Conservation (phyloP, 2,888 invertebrate species). For the Euphydryas editha region DNA sequence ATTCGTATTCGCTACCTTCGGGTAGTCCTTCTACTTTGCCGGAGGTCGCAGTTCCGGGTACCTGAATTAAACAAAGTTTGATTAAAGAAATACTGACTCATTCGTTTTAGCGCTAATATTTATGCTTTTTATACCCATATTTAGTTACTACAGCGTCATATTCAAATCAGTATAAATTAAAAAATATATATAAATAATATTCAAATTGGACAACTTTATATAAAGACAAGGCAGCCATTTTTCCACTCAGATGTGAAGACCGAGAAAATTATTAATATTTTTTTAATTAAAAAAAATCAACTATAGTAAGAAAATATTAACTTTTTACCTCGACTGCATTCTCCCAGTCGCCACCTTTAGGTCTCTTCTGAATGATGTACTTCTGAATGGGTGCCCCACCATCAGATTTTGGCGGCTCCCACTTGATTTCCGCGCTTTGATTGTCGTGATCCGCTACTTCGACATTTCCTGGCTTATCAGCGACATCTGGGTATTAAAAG, state of each 20-base stretch:
- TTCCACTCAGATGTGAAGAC: no score
- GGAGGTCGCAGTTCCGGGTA: constrained; percentile 88
- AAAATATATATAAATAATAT: no score
- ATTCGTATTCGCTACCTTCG: constrained; percentile 95
- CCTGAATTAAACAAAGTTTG: constrained; percentile 56
- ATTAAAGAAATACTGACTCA: no score
- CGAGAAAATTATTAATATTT: no score
- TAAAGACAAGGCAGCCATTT: no score
- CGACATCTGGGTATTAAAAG: constrained; percentile 86
- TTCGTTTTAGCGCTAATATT: no score
- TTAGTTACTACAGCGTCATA: no score
- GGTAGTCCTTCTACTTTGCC: constrained; percentile 93
- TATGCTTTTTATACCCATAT: no score
- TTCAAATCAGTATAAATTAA: no score
- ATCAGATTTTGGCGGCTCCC: constrained; percentile 94
- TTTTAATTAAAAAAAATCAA: no score
- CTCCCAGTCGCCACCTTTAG: constrained; percentile 94
- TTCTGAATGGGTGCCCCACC: constrained; percentile 97
- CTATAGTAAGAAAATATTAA: no score
- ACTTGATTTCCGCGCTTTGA: constrained; percentile 95
- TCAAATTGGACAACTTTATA: no score
- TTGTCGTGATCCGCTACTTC: constrained; percentile 97
- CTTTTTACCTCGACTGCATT: constrained; percentile 94
- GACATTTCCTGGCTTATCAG: constrained; percentile 95
- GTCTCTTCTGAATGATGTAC: constrained; percentile 96